These are phyloP conservation scores for Discoglossus pictus DNA, from an alignment of 2,797 vertebrate species.

Conservation along the genomic window DNA sequence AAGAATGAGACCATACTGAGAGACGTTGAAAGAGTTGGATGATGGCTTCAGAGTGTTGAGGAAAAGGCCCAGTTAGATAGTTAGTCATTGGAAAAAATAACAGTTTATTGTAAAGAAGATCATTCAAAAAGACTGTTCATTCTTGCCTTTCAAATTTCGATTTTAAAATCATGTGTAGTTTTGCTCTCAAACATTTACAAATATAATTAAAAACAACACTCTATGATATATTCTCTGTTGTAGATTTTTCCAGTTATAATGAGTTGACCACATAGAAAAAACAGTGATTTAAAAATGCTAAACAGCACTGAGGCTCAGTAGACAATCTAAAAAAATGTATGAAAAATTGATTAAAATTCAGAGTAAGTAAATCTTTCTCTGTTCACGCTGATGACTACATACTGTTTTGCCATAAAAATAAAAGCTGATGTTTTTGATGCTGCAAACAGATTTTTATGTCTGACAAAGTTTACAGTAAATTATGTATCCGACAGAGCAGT, in stretches of 20 bases:
- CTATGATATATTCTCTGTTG: slow-evolving; percentile 29
- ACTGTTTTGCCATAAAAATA: slow-evolving; percentile 64
- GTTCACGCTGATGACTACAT: slow-evolving; percentile 62
- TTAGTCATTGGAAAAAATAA: no score
- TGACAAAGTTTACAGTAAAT: slow-evolving; percentile 65
- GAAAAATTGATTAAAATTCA: slow-evolving; percentile 57
- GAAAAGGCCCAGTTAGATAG: no score
- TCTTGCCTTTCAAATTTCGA: no score
- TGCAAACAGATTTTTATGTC: slow-evolving; percentile 59
- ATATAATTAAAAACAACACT: no score
- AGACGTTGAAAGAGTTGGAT: no score
- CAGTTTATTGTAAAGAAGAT: no score
- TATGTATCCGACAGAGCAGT: slow-evolving; percentile 57
- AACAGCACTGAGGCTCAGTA: slow-evolving; percentile 51
- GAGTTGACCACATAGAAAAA: slow-evolving; percentile 51
- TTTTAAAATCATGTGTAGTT: no score
- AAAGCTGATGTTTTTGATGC: slow-evolving; percentile 56
- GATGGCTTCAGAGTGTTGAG: no score
- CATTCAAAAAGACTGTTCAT: no score
- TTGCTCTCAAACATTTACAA: no score
- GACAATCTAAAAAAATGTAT: slow-evolving; percentile 54
- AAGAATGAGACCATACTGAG: no score
- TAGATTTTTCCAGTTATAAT: slow-evolving; percentile 38
- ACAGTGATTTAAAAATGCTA: slow-evolving; percentile 49
- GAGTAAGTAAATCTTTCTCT: slow-evolving; percentile 65